Percentiles rank a stretch among this genome's conserved stretches.
These are phyloP conservation scores for Sebastes variabilis DNA, from an alignment of 2,797 vertebrate genomes.

Conservation along the genomic window DNA sequence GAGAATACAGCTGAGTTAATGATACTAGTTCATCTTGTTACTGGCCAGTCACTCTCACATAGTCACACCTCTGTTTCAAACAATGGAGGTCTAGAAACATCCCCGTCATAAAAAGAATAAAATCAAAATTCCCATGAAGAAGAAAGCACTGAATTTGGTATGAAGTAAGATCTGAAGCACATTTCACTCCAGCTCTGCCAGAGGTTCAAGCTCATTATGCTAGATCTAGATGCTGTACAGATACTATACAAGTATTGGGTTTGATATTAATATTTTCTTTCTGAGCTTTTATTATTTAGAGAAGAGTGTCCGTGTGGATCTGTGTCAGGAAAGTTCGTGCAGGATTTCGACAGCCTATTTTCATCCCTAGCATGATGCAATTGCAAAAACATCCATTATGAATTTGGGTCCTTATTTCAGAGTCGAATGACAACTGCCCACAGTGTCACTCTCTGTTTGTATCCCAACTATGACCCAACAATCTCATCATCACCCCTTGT, in stretches of 20 bases:
- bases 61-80: background rate
- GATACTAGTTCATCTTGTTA: background rate
- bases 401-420: background rate
- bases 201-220: background rate
- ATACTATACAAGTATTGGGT: background rate
- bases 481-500: background rate
- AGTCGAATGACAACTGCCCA: background rate
- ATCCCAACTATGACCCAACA: background rate
- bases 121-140: background rate
- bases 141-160: background rate
- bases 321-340: background rate
- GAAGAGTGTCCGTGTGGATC: background rate
- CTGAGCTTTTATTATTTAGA: background rate
- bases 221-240: background rate
- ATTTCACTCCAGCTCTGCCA: background rate
- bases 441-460: background rate
- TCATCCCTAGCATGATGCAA: background rate
- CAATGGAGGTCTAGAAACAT: background rate
- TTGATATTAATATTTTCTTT: background rate
- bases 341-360: background rate
- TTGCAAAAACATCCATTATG: background rate
- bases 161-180: background rate
- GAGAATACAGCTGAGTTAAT: conserved; percentile 26
- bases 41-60: background rate
- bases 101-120: background rate